A percentile compares a stretch with the other conserved stretches of the same genome.
Evolutionary conservation across 2,888 invertebrate species (phyloP).

Genomic region (Chloromyia formosa): DNA sequence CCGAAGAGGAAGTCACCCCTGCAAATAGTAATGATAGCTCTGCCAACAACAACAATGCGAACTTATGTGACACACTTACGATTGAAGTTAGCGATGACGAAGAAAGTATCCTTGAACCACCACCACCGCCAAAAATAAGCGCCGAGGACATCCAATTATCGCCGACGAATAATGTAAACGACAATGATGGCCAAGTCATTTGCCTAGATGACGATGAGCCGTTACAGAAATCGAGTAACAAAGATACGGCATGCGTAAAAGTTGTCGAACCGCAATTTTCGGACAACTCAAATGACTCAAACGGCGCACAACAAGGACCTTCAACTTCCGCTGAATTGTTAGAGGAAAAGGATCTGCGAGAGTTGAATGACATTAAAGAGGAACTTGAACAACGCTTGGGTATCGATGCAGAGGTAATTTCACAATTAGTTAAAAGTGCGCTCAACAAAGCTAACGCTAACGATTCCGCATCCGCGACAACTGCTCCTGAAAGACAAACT

Average conservation of each 20-base stretch:
- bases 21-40: neutral
- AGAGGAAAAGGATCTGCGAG: conserved; percentile 19
- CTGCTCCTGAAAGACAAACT: neutral
- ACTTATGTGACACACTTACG: neutral
- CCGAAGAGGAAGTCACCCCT: conserved; percentile 12
- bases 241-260: too few relatives aligned
- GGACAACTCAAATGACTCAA: neutral
- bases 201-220: conserved; percentile 1
- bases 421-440: neutral
- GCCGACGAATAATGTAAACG: neutral
- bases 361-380: conserved; percentile 12
- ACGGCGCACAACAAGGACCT: too few relatives aligned
- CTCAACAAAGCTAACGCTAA: neutral
- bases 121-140: conserved; percentile 15
- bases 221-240: too few relatives aligned
- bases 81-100: conserved; percentile 41
- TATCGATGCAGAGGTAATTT: neutral
- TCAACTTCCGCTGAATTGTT: too few relatives aligned
- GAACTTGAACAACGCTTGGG: conserved; percentile 12
- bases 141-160: neutral
- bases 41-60: neutral
- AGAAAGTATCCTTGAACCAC: neutral
- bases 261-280: too few relatives aligned
- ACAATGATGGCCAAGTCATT: neutral
- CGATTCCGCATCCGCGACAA: neutral